These are phyloP conservation scores for Chrysolina oricalcia DNA, from an alignment of 2,888 invertebrate genomes.

Conservation along the genomic window DNA sequence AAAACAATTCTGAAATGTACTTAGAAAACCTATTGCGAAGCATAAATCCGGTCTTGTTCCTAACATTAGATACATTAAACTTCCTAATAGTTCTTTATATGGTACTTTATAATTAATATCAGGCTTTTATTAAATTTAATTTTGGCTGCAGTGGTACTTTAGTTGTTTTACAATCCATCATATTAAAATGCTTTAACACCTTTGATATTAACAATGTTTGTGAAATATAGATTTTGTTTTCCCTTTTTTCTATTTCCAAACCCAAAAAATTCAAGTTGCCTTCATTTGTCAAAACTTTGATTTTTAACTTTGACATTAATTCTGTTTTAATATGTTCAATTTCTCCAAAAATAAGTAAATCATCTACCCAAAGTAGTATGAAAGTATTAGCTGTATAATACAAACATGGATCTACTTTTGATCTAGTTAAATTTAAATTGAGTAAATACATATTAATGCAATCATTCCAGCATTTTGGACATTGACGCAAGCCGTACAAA, in stretches of 20 bases:
- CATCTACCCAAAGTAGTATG: conserved; percentile 47
- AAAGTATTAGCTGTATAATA: conserved; percentile 43
- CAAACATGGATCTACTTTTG: conserved; percentile 51
- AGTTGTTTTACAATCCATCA: conserved; percentile 42
- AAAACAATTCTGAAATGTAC: conserved; percentile 52
- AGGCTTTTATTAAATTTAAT: conserved; percentile 31
- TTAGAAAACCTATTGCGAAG: conserved; percentile 48
- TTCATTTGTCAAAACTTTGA: too few species aligned
- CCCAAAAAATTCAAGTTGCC: conserved; percentile 43
- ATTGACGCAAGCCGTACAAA: conserved; percentile 19
- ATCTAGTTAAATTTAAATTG: conserved; percentile 39
- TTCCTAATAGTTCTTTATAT: conserved; percentile 47
- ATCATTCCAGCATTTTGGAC: conserved; percentile 49
- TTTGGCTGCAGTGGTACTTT: conserved; percentile 41
- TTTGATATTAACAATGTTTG: conserved; percentile 48
- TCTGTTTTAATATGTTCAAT: not conserved
- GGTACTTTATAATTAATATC: conserved; percentile 11
- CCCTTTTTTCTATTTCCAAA: conserved; percentile 44
- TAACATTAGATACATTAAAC: conserved; percentile 53
- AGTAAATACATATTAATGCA: conserved; percentile 22
- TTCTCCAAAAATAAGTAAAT: conserved; percentile 41
- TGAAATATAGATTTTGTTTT: conserved; percentile 37
- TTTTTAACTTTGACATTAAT: not conserved
- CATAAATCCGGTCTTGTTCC: conserved; percentile 50
- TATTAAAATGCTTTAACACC: conserved; percentile 46